These are phyloP conservation scores for Maconellicoccus hirsutus DNA, from an alignment of 1,140 invertebrate species.

Conservation along the genomic window DNA sequence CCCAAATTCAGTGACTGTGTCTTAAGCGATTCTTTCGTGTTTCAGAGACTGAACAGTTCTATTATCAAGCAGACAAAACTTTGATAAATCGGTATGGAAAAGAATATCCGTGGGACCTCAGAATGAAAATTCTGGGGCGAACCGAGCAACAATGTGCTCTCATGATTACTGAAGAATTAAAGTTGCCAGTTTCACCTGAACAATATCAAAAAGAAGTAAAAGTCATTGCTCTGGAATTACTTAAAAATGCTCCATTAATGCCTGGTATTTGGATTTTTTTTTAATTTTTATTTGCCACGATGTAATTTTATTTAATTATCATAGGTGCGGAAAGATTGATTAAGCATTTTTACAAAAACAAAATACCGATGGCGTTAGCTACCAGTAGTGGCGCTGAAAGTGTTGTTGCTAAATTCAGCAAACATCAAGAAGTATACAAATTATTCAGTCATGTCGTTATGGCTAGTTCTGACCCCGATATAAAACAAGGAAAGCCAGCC, in stretches of 20 bases:
- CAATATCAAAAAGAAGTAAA: constrained; percentile 46
- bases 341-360: constrained; percentile 60
- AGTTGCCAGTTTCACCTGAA: constrained; percentile 56
- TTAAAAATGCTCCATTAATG: constrained; percentile 27
- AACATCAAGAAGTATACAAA: constrained; percentile 33
- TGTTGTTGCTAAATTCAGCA: constrained; percentile 20
- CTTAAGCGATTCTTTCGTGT: constrained; percentile 27
- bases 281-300: too few species aligned
- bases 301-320: background rate
- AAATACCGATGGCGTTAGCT: constrained; percentile 74
- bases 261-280: constrained; percentile 29
- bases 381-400: constrained; percentile 42
- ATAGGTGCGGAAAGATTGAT: constrained; percentile 74
- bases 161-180: constrained; percentile 56
- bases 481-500: constrained; percentile 79
- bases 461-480: constrained; percentile 74
- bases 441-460: constrained; percentile 76
- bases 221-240: constrained; percentile 31
- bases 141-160: constrained; percentile 55
- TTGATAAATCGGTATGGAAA: constrained; percentile 55
- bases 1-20: too few species aligned
- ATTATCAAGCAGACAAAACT: constrained; percentile 47
- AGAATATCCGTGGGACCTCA: constrained; percentile 57
- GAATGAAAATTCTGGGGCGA: constrained; percentile 57
- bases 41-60: constrained; percentile 50